Evolutionary conservation across 2,113 vertebrate genomes (phyloP), one percentile per base, ranked within the genome.

Genomic region (Phaethornis superciliosus): DNA sequence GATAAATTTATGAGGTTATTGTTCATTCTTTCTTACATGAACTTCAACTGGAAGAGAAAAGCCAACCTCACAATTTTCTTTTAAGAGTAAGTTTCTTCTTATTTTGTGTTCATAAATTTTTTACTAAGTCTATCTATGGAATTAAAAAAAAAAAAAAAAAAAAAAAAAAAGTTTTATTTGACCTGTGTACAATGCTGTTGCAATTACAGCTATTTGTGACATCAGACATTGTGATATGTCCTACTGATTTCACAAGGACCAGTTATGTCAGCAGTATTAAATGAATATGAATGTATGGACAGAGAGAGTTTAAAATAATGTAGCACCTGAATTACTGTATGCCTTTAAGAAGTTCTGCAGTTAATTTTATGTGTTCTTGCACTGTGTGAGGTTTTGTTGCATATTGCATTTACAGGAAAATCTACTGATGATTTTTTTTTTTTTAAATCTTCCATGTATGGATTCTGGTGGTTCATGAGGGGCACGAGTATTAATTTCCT

Each of bases 251-350:
- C 49, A 68, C 15, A 76, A 44, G 24, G 14, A 52, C 42, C 91
- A 59, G 12, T 68, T 52, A 68, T 7, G 28, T 40, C 58, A 76
- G 21, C 27, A 72, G 60, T 68, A 79, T 18, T 59, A 93, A 84
- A 89, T 72, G 10, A 6, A 72, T 56, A 7, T 18, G 40, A 40
- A 60, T 35, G 67, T 62, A 27, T 58, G n/a, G 54, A 18, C 24
- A 18, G 6, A 93, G 33, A 26, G 44, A 84, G 24, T 95, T 79
- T 93, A 21, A 90, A 93, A 90, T 70, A 86, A 51, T n/a, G 58
- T 42, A 59, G 18, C 92, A 76, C 7, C 33, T 80, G 46, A 94
- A 76, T 65, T 69, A 42, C 35, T 81, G 65, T 35, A 82, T 67
- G 35, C 32, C 67, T 84, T 95, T 72, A 87, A 55, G 81, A 76